Evolutionary conservation across 2,113 vertebrate genomes (phyloP).

Genomic region (Albula goreensis): DNA sequence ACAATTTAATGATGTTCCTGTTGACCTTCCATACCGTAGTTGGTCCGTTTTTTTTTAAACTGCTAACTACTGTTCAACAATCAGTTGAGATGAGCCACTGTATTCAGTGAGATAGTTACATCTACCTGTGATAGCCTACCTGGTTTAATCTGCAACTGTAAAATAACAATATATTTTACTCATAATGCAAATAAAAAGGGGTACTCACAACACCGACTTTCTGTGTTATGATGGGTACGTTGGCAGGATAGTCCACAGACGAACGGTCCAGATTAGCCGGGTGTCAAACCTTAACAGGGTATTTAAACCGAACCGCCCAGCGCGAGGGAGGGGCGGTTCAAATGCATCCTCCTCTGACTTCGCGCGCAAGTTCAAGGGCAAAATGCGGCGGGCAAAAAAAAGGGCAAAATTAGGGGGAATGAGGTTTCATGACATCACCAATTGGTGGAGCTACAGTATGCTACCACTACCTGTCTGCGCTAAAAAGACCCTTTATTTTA

Average conservation of each 20-base stretch:
- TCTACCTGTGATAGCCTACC: not conserved
- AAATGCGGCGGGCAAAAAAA: not conserved
- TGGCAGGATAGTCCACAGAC: not conserved
- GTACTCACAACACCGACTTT: not conserved
- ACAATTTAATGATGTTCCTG: no score
- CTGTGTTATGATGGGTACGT: not conserved
- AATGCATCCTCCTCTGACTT: conserved; percentile 20
- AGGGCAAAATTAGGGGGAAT: no score
- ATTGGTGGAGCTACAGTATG: no score
- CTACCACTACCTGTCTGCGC: no score
- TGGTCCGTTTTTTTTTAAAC: no score
- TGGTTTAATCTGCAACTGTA: not conserved
- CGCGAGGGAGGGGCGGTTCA: conserved; percentile 49
- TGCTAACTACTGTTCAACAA: no score
- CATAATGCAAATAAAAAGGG: not conserved
- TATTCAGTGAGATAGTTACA: no score
- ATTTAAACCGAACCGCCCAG: conserved; percentile 45
- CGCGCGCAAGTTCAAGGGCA: not conserved
- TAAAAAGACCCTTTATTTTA: not conserved
- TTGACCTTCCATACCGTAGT: no score
- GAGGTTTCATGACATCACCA: no score
- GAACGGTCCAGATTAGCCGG: not conserved
- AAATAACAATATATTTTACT: no score
- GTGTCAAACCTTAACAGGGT: conserved; percentile 37
- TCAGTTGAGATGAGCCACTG: no score